These are phyloP conservation scores for Rhyzopertha dominica DNA, from an alignment of 1,140 invertebrate species.

Conservation along the genomic window DNA sequence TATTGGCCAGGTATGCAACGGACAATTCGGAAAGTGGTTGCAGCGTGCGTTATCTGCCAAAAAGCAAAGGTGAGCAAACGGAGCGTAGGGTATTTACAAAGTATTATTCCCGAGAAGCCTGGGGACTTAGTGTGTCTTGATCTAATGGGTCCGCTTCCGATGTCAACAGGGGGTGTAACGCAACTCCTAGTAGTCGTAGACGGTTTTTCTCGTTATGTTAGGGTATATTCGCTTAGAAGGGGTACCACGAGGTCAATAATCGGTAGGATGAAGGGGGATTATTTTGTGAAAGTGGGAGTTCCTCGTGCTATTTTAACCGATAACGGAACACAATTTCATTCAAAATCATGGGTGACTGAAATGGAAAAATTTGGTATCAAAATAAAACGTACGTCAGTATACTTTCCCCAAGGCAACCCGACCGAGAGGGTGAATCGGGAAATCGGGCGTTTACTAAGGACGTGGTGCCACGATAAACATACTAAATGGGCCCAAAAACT, in stretches of 20 bases:
- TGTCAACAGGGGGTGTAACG: not conserved
- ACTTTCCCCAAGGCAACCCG: slow-evolving; percentile 9
- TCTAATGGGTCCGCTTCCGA: slow-evolving; percentile 5
- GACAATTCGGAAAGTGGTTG: not conserved
- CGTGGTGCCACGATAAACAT: slow-evolving; percentile 5
- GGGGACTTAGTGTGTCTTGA: slow-evolving; percentile 6
- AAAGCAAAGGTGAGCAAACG: slow-evolving; percentile 6
- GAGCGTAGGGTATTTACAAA: not conserved
- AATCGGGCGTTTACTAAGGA: slow-evolving; percentile 5
- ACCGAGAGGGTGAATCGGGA: slow-evolving; percentile 7
- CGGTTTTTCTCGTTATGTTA: not conserved
- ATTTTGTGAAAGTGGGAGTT: slow-evolving; percentile 5
- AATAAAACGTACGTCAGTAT: slow-evolving; percentile 6
- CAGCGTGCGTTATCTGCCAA: slow-evolving; percentile 8
- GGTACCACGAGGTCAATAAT: slow-evolving; percentile 1
- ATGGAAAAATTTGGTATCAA: not conserved
- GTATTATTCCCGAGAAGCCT: slow-evolving; percentile 6
- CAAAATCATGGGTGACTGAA: not conserved
- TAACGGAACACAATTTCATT: slow-evolving; percentile 7
- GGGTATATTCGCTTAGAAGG: not conserved
- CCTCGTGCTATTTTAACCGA: slow-evolving; percentile 6
- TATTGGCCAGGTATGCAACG: slow-evolving; percentile 3
- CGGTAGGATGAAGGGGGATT: slow-evolving; percentile 1
- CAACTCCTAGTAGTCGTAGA: slow-evolving; percentile 8
- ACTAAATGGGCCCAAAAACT: slow-evolving; percentile 5